phyloP scores from a whole-genome alignment of 2,888 invertebrate genomes.

The Drosophila prolongata region DNA sequence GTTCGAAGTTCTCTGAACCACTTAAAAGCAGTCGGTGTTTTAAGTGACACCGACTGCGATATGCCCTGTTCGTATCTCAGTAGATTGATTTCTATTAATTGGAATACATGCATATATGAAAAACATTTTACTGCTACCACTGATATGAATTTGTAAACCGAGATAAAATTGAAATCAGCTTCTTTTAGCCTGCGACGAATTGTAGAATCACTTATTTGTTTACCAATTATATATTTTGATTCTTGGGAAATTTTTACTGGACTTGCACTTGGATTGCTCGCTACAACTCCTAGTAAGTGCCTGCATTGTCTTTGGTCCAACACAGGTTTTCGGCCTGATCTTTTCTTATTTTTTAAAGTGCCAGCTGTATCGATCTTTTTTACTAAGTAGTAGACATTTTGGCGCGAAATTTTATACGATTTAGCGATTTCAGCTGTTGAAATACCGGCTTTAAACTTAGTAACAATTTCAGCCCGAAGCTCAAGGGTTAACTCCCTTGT shows the following conservation, averaged over 20 bases:
- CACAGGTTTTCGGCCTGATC: conserved; percentile 9
- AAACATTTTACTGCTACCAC: too few relatives aligned
- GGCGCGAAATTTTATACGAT: conserved; percentile 13
- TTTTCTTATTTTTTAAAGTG: conserved; percentile 12
- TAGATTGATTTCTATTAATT: too few relatives aligned
- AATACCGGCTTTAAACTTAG: conserved; percentile 13
- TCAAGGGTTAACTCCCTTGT: conserved; percentile 6
- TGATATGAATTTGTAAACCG: too few relatives aligned
- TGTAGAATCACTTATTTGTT: conserved; percentile 1
- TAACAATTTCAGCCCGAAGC: conserved; percentile 7
- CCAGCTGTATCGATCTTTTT: conserved; percentile 8
- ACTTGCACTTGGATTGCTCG: conserved; percentile 4
- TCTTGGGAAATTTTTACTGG: conserved; percentile 4
- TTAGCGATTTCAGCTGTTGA: conserved; percentile 5
- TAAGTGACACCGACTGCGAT: too few relatives aligned
- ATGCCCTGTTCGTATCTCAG: too few relatives aligned
- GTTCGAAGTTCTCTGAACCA: too few relatives aligned
- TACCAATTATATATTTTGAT: conserved; percentile 5
- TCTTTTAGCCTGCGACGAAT: conserved; percentile 3
- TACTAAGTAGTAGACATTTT: conserved; percentile 15
- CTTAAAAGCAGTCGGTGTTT: too few relatives aligned
- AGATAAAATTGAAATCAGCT: neutral
- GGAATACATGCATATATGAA: too few relatives aligned
- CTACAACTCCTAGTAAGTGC: conserved; percentile 13
- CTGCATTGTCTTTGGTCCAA: conserved; percentile 11